Evolutionary conservation across 2,888 invertebrate genomes (phyloP), one percentile per base, ranked within the genome.

Genomic region (Cheilosia soror): DNA sequence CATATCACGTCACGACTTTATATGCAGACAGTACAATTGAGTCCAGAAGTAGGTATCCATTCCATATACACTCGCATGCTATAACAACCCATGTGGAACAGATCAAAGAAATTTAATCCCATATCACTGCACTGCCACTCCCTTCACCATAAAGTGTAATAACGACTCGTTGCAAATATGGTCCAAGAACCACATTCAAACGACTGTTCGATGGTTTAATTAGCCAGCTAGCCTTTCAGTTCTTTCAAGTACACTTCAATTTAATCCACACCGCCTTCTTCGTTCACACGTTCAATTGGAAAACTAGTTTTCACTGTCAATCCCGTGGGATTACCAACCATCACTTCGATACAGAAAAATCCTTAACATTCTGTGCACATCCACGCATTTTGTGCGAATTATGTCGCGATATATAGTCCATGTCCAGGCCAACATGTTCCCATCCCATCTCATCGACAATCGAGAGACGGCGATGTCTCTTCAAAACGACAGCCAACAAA

Each of bases 271-370:
- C 49, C 69, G 15, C 51, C 29, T 51, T 65, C 51, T 75, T 47
- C 68, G 40, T 47, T 55, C 49, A 55, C 44, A 57, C 15, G 55
- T n/a, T 29, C 29, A 75, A 25, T 15, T 33, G 5, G 5, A 47
- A 11, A 71, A 80, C 84, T 55, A 55, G 84, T 37, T 80, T 79
- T 84, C 84, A 84, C 40, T 84, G 84, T 80, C 84, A 84, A 71
- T 84, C 75, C 84, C 80, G 80, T 84, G 80, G 80, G 80, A 65
- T 83, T 65, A 65, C 25, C 55, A 55, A 62, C 40, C 25, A 49
- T 42, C 15, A 57, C 47, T 9, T 42, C 9, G 51, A 58, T 68
- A 65, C 72, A 60, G 69, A 79, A 69, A 79, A 84, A 66, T 80
- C 79, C 63, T 71, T 58, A 69, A 63, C 53, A 78, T 65, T 63